Percentiles rank a stretch among this genome's conserved stretches.
These are phyloP conservation scores for Ephydatia muelleri DNA, from an alignment of 37 sponge, comb jelly and placozoan species.

Conservation along the genomic window DNA sequence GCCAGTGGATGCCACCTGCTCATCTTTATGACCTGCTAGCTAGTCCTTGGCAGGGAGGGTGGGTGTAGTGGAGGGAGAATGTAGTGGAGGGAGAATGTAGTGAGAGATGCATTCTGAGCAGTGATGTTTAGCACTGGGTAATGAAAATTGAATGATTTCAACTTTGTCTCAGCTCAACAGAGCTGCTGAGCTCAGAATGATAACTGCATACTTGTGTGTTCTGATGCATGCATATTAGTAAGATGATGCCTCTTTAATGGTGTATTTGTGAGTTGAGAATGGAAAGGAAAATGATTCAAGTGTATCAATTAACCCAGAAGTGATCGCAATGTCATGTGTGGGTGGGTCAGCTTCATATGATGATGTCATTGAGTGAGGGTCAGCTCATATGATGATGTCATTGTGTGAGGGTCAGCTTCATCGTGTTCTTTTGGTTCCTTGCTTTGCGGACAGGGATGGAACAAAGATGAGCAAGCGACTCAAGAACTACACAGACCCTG, in stretches of 20 bases:
- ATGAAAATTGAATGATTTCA: not conserved
- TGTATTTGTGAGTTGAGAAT: too few relatives aligned
- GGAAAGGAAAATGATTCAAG: too few relatives aligned
- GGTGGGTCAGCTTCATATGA: too few relatives aligned
- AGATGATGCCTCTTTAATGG: too few relatives aligned
- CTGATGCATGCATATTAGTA: not conserved
- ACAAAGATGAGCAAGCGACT: slow-evolving; percentile 98
- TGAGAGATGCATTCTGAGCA: too few relatives aligned
- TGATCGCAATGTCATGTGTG: too few relatives aligned
- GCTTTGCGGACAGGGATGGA: slow-evolving; percentile 68
- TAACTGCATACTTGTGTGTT: not conserved
- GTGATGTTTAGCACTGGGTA: not conserved
- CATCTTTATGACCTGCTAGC: not conserved
- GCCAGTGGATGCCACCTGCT: not conserved
- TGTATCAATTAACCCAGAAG: too few relatives aligned
- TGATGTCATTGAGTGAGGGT: too few relatives aligned
- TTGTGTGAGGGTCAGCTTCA: too few relatives aligned
- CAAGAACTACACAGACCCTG: slow-evolving; percentile 98
- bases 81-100: too few relatives aligned
- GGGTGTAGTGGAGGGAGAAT: too few relatives aligned
- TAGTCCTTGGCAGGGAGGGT: not conserved
- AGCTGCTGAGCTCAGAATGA: not conserved
- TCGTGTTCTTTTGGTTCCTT: not conserved
- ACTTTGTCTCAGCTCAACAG: not conserved
- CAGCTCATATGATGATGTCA: not conserved